phyloP scores from a whole-genome alignment of 37 sponge, comb jelly and placozoan species.

The Eunapius fragilis region DNA sequence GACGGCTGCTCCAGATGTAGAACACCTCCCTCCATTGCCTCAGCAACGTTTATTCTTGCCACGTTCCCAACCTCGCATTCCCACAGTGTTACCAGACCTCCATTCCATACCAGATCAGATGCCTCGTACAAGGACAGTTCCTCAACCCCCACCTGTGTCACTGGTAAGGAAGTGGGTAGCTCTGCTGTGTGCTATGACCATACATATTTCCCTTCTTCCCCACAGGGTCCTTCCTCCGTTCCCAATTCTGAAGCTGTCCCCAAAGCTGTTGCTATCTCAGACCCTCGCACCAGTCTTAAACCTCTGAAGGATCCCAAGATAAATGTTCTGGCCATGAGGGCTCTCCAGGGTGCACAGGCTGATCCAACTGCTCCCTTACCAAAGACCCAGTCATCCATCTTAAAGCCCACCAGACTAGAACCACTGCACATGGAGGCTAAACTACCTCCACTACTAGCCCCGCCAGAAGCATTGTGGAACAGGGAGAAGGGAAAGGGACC shows the following conservation, averaged over 20 bases:
- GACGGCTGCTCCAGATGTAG: conserved; percentile 17
- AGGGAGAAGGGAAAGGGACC: conserved; percentile 53
- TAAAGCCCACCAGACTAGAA: not conserved
- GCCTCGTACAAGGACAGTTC: conserved; percentile 16
- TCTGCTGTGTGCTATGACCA: not conserved
- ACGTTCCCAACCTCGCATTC: conserved; percentile 45
- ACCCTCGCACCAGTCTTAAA: conserved; percentile 10
- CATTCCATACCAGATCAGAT: not conserved
- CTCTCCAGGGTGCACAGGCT: conserved; percentile 2
- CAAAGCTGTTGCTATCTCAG: not conserved
- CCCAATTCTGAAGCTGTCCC: not conserved
- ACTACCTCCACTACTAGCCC: not conserved
- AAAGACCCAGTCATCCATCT: conserved; percentile 38
- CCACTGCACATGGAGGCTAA: not conserved
- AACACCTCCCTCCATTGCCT: conserved; percentile 65
- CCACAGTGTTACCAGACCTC: conserved; percentile 4
- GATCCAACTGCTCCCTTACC: conserved; percentile 25
- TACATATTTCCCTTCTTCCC: not conserved
- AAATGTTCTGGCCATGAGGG: conserved; percentile 23
- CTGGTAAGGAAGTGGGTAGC: conserved; percentile 36
- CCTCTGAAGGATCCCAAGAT: conserved; percentile 51
- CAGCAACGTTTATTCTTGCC: conserved; percentile 61
- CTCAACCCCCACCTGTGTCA: conserved; percentile 24
- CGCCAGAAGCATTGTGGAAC: not conserved
- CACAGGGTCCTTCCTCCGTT: conserved; percentile 70